Conservation (phyloP, 2,113 vertebrate genomes). For the Columba janthina region DNA sequence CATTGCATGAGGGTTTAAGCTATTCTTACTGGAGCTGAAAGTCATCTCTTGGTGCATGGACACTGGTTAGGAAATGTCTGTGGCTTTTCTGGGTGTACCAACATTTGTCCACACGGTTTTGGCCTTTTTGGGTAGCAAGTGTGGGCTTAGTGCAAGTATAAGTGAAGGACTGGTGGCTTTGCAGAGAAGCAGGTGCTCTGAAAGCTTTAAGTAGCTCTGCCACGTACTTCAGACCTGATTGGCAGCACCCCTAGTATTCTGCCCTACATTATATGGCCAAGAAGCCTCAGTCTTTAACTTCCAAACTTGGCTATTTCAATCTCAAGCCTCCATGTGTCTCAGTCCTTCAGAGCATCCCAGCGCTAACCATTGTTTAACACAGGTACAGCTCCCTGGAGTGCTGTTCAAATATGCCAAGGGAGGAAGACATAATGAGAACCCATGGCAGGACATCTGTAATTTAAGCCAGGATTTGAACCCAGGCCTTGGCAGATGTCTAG, state of each 20-base stretch:
- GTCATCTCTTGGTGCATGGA: neutral
- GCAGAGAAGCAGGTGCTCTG: slow-evolving; percentile 29
- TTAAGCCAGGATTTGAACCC: slow-evolving; percentile 38
- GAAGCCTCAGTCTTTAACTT: neutral
- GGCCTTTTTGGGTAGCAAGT: neutral
- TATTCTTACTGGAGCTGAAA: neutral
- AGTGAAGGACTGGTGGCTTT: neutral
- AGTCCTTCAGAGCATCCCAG: neutral
- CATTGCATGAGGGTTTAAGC: neutral
- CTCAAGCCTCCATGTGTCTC: neutral
- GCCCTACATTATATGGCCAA: neutral
- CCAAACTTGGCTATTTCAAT: neutral
- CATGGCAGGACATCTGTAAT: slow-evolving; percentile 35
- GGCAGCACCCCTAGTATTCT: neutral
- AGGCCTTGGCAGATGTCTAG: slow-evolving; percentile 46
- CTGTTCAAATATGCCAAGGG: neutral
- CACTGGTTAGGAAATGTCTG: neutral
- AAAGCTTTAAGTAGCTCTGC: slow-evolving; percentile 34
- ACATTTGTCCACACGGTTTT: neutral
- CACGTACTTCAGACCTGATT: neutral
- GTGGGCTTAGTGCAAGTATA: neutral
- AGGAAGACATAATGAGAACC: slow-evolving; percentile 14
- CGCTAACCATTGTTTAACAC: neutral
- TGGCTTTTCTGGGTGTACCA: neutral
- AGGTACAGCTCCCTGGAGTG: neutral